A percentile compares a stretch with the other conserved stretches of the same genome.
phyloP scores from a whole-genome alignment of 2,113 vertebrate genomes.

The Notechis scutatus region DNA sequence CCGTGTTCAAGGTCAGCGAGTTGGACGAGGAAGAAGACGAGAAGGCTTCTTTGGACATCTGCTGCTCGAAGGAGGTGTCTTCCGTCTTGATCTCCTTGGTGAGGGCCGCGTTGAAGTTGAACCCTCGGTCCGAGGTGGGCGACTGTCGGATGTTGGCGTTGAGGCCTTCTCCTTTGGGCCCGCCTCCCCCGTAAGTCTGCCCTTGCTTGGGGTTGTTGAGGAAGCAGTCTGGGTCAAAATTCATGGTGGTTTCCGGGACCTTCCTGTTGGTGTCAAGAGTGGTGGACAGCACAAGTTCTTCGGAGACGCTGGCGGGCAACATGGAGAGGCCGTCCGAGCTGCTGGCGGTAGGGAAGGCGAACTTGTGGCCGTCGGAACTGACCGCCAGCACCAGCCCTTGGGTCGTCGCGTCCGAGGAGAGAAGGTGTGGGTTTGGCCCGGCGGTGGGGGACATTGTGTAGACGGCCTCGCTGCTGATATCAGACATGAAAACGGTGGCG shows the following conservation, averaged over 20 bases:
- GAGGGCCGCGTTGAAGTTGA: conserved; percentile 82
- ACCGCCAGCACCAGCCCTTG: conserved; percentile 92
- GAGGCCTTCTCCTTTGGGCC: conserved; percentile 86
- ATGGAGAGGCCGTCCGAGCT: conserved; percentile 86
- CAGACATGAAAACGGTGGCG: conserved; percentile 94
- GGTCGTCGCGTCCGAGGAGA: conserved; percentile 84
- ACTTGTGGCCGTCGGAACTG: conserved; percentile 93
- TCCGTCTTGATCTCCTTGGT: conserved; percentile 96
- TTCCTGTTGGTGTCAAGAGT: conserved; percentile 90
- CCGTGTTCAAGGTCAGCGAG: conserved; percentile 81
- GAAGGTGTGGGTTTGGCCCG: conserved; percentile 89
- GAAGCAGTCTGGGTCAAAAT: conserved; percentile 99
- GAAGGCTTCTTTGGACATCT: conserved; percentile 90
- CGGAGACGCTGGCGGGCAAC: conserved; percentile 86
- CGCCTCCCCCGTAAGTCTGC: conserved; percentile 95
- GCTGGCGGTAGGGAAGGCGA: conserved; percentile 86
- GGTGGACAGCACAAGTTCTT: conserved; percentile 95
- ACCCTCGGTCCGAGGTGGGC: conserved; percentile 79
- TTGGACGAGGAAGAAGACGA: conserved; percentile 78
- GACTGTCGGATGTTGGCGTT: conserved; percentile 80
- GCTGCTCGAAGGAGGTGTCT: conserved; percentile 98
- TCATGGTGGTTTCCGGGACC: conserved; percentile 95
- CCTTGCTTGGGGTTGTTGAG: conserved; percentile 99
- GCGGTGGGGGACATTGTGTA: conserved; percentile 95
- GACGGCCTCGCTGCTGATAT: conserved; percentile 91